These are phyloP conservation scores for Rutpela maculata DNA, from an alignment of 2,888 invertebrate species.

Conservation along the genomic window DNA sequence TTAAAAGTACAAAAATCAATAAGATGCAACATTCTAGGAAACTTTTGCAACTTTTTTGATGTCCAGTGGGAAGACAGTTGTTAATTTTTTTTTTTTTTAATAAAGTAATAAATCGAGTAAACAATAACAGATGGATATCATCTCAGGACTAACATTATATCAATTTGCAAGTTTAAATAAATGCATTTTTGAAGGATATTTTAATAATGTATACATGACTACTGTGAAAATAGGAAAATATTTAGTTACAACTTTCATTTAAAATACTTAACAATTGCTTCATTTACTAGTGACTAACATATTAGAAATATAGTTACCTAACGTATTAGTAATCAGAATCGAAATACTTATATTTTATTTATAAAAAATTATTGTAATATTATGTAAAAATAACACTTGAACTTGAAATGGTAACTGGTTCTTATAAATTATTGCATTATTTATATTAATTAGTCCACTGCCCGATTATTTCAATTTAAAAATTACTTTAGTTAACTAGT, in stretches of 20 bases:
- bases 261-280: background rate
- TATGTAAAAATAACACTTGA: conserved; percentile 3
- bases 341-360: conserved; percentile 1
- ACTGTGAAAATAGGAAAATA: too few relatives aligned
- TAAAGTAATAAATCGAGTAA: too few relatives aligned
- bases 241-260: background rate
- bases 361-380: background rate
- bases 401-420: conserved; percentile 1
- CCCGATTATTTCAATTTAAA: background rate
- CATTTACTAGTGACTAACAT: background rate
- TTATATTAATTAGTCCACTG: background rate
- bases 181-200: too few relatives aligned
- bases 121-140: too few relatives aligned
- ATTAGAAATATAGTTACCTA: background rate
- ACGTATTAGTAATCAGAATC: background rate
- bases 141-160: too few relatives aligned
- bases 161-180: too few relatives aligned
- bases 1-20: too few relatives aligned
- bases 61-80: too few relatives aligned
- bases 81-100: too few relatives aligned
- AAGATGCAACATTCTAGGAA: too few relatives aligned
- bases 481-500: background rate
- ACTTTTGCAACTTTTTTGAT: too few relatives aligned
- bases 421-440: background rate
- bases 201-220: too few relatives aligned